Conservation (phyloP, 2,888 invertebrate species). For the Anticlea derivata region DNA sequence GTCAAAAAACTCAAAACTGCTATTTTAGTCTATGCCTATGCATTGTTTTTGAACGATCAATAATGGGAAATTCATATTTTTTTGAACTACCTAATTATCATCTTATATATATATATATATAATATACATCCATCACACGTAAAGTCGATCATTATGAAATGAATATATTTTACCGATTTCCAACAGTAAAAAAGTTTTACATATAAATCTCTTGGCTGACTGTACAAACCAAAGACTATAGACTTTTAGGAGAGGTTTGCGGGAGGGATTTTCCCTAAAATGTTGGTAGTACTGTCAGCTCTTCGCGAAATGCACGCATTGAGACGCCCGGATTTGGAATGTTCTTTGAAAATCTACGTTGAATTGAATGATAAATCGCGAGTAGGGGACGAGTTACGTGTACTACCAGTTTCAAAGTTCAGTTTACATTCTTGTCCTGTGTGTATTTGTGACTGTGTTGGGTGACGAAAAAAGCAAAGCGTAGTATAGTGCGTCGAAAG, state of each 20-base stretch:
- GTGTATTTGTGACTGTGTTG: constrained; percentile 74
- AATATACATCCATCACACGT: too few species aligned
- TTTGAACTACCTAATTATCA: too few species aligned
- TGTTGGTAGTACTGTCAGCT: constrained; percentile 71
- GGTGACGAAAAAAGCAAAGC: constrained; percentile 73
- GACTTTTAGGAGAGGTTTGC: constrained; percentile 41
- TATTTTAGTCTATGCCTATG: constrained; percentile 1
- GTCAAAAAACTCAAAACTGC: constrained; percentile 54
- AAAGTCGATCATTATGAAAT: too few species aligned
- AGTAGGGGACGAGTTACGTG: constrained; percentile 61
- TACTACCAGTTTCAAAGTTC: constrained; percentile 50
- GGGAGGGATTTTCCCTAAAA: constrained; percentile 51
- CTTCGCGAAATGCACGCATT: constrained; percentile 81
- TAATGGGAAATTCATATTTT: too few species aligned
- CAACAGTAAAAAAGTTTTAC: background rate
- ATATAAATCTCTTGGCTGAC: constrained; percentile 2
- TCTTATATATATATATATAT: too few species aligned
- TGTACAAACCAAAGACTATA: constrained; percentile 38
- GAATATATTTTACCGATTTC: too few species aligned
- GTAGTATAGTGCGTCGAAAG: constrained; percentile 78
- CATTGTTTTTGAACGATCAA: background rate
- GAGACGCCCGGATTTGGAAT: constrained; percentile 80
- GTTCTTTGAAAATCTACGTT: constrained; percentile 76
- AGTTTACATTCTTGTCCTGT: constrained; percentile 59
- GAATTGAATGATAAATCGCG: constrained; percentile 61